Evolutionary conservation across 2,797 vertebrate species (phyloP).

Genomic region (Ceryle rudis): DNA sequence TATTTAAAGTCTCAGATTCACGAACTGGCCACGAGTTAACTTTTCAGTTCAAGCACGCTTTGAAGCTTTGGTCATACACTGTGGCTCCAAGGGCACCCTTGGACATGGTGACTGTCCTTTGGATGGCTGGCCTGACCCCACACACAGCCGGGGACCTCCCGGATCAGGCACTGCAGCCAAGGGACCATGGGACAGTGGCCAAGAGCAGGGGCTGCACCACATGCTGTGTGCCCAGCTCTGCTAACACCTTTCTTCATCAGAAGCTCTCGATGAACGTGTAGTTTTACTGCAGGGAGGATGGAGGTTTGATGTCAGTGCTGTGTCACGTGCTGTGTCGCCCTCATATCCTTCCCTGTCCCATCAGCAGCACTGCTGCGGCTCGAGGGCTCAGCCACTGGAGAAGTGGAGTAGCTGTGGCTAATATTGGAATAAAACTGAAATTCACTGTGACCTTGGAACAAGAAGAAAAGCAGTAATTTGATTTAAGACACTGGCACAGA

Average conservation of each 20-base stretch:
- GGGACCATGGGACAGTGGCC: not conserved
- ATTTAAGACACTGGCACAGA: conserved; percentile 21
- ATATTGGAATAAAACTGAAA: conserved; percentile 17
- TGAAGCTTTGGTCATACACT: not conserved
- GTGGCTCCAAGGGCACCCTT: not conserved
- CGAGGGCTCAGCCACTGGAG: not conserved
- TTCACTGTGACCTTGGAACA: conserved; percentile 28
- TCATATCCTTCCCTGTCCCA: not conserved
- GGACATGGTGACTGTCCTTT: not conserved
- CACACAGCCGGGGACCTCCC: no score
- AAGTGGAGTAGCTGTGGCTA: not conserved
- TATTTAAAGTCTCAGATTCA: not conserved
- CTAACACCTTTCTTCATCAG: not conserved
- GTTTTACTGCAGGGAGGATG: not conserved
- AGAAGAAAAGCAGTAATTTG: conserved; percentile 54
- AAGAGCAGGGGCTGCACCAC: not conserved
- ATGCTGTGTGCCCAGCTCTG: not conserved
- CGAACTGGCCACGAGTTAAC: not conserved
- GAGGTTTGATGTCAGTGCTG: not conserved
- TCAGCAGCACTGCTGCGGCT: not conserved
- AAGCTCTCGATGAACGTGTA: not conserved
- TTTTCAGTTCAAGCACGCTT: not conserved
- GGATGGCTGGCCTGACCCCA: fast-evolving
- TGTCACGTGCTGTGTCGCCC: not conserved
- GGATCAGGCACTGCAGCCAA: not conserved